These are phyloP conservation scores for Alouatta palliata DNA, from an alignment of 2,113 vertebrate genomes.

Conservation along the genomic window DNA sequence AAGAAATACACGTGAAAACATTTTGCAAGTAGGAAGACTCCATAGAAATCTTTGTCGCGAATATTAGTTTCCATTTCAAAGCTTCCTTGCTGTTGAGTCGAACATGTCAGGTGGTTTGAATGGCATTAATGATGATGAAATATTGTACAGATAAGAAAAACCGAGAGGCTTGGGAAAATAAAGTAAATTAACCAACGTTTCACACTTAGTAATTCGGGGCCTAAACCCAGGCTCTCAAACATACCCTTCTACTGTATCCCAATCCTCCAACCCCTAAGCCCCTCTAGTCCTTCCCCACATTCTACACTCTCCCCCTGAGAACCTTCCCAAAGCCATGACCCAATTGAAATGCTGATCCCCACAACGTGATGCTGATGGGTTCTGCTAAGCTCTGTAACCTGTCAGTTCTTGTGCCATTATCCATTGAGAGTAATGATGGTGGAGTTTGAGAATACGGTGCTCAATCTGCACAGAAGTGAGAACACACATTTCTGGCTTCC, in stretches of 20 bases:
- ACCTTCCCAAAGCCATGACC: neutral
- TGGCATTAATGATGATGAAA: neutral
- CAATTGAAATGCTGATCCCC: neutral
- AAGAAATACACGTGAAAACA: neutral
- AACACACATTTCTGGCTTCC: neutral
- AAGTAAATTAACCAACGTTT: neutral
- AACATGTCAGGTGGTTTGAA: neutral
- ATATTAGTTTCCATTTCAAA: neutral
- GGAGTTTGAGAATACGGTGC: accelerated
- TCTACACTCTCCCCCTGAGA: no score
- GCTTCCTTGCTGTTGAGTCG: neutral
- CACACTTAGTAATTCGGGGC: neutral
- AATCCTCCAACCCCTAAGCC: neutral
- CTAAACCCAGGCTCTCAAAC: neutral
- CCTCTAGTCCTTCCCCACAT: no score
- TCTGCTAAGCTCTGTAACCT: no score
- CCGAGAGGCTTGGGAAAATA: neutral
- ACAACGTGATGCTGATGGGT: neutral
- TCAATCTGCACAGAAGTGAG: neutral
- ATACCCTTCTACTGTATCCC: neutral
- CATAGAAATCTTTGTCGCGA: neutral
- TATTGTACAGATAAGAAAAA: neutral
- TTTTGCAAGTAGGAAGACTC: neutral
- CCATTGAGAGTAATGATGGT: neutral
- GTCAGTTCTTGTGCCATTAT: accelerated